phyloP scores from a whole-genome alignment of 1,140 invertebrate species.

The Drosophila pectinifera region DNA sequence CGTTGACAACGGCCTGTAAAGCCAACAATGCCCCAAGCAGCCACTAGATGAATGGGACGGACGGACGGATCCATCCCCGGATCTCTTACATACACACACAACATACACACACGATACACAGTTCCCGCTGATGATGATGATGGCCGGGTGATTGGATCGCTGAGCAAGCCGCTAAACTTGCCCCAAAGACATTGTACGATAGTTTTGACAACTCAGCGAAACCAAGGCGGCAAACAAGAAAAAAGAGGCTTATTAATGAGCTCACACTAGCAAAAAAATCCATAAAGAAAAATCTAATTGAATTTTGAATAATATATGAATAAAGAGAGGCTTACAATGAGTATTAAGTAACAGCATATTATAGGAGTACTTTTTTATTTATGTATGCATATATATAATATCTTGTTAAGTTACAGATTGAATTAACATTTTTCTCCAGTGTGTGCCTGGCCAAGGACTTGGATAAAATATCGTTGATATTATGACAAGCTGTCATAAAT shows the following conservation, averaged over 20 bases:
- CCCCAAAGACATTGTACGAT: conserved; percentile 71
- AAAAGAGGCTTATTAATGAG: conserved; percentile 66
- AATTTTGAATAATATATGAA: conserved; percentile 38
- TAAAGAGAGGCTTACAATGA: conserved; percentile 2
- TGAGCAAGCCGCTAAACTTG: conserved; percentile 70
- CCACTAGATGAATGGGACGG: conserved; percentile 53
- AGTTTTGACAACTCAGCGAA: conserved; percentile 70
- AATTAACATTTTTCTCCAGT: conserved; percentile 9
- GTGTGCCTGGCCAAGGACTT: neutral
- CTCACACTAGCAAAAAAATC: conserved; percentile 27
- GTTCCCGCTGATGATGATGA: conserved; percentile 44
- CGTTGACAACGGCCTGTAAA: conserved; percentile 80
- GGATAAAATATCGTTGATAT: conserved; percentile 56
- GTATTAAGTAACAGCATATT: no score
- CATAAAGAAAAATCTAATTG: conserved; percentile 32
- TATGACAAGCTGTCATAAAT: conserved; percentile 84
- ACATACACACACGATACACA: neutral
- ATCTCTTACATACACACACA: neutral
- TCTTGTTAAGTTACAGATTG: no score
- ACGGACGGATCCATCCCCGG: conserved; percentile 5
- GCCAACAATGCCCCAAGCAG: conserved; percentile 69
- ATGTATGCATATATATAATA: no score
- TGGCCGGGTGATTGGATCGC: conserved; percentile 40
- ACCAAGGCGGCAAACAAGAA: conserved; percentile 32
- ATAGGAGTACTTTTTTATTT: no score